A percentile compares a stretch with the other conserved stretches of the same genome.
These are phyloP conservation scores for Caenorhabditis inopinata DNA, from an alignment of 1,140 invertebrate species.

Conservation along the genomic window DNA sequence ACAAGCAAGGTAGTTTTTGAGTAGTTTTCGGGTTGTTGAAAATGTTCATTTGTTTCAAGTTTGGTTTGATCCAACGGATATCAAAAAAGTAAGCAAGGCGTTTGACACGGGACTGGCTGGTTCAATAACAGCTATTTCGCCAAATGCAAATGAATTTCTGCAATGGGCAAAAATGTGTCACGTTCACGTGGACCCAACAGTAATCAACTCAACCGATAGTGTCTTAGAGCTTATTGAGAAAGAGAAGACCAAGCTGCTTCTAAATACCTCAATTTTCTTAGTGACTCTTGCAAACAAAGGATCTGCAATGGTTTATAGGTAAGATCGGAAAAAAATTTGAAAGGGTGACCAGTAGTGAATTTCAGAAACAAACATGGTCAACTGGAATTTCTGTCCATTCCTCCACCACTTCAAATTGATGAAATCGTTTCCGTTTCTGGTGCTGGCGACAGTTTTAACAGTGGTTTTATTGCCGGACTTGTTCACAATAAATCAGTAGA, in stretches of 20 bases:
- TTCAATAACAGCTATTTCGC: slow-evolving; percentile 48
- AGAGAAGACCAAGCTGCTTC: slow-evolving; percentile 4
- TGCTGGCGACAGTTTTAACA: slow-evolving; percentile 15
- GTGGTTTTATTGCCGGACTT: not conserved
- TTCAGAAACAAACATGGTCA: not conserved
- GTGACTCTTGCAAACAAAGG: not conserved
- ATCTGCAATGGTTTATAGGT: not conserved
- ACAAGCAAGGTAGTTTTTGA: slow-evolving; percentile 37
- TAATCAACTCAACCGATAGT: not conserved
- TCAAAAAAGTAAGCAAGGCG: slow-evolving; percentile 54
- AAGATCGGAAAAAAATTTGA: not conserved
- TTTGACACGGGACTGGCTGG: slow-evolving; percentile 47
- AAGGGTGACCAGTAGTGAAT: not conserved
- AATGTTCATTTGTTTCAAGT: slow-evolving; percentile 41
- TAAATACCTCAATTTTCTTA: not conserved
- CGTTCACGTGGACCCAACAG: not conserved
- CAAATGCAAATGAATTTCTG: slow-evolving; percentile 60
- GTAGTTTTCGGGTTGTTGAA: too few relatives aligned
- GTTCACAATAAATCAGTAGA: not conserved
- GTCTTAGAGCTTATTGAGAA: slow-evolving; percentile 42
- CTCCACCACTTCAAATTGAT: not conserved
- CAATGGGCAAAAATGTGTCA: slow-evolving; percentile 34
- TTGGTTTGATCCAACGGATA: slow-evolving; percentile 63
- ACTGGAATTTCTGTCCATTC: not conserved
- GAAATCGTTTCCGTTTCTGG: not conserved